Base-by-base conservation (phyloP, 1,140 invertebrate species). In the Caenorhabditis brenneri region DNA sequence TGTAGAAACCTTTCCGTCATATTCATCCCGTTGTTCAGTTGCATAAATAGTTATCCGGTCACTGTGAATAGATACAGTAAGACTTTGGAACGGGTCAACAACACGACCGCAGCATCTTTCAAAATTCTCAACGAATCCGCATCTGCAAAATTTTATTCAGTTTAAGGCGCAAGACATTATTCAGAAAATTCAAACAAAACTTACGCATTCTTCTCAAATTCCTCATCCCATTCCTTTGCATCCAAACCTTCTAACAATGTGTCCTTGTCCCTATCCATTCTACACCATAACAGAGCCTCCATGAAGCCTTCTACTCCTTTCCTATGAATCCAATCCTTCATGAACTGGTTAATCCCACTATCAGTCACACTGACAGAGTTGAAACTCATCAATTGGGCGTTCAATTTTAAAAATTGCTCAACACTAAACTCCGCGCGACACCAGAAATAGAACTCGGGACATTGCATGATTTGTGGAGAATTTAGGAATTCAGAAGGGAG, bases 331-430 rank as follows among this genome's bases (percentile, higher is more conserved):
- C 53, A 58, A 29, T 31, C 29, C 24, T 58, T 58, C 10, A 58
- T 58, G 24, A 19, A 58, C 2, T 0, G 0, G 16, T 58, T 58
- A 29, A 58, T 58, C 12, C 53, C 53, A 29, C 29, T 9, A 15
- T 27, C 53, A 29, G 53, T 58, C 7, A 58, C 16, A 16, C 29
- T 58, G 3, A 58, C 53, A 58, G 24, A 58, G 16, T 29, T 5
- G 53, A 58, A 58, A 12, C 24, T 16, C 27, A 58, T 10, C 2
- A 6, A 29, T 19, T 29, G 27, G 2, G 53, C 53, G 27, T 58
- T 58, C 27, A 58, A 58, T 10, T 58, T 58, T 9, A 58, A 16
- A 58, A 58, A 58, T 58, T 58, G 53, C 24, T 58, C 53, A 29
- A 29, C 53, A 1, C 24, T 29, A 9, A 58, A 58, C 10, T 7